Evolutionary conservation across 2,888 invertebrate species (phyloP), one percentile per base, ranked within the genome.

Genomic region (Ypsolopha sequella): DNA sequence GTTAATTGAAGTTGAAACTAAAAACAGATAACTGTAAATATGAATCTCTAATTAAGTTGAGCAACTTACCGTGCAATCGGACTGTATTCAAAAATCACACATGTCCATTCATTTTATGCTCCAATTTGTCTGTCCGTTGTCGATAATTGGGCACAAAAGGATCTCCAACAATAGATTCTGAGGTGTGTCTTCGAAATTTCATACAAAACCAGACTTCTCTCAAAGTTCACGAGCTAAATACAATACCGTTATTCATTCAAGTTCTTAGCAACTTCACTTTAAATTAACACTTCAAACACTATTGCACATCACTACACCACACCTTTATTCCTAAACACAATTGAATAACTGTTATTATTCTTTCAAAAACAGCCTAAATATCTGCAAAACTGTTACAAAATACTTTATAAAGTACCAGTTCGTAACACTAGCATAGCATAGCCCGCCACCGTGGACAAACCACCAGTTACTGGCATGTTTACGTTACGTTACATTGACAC

Each of bases 401-500:
- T 10, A 13, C 8, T 51, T 53, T 33, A 51, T 52, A 47, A 36
- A 35, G 14, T 35, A 14, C 36, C 44, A 46, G 38, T 51, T 41
- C 50, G 49, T 50, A n/a, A n/a, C n/a, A n/a, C n/a, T n/a, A n/a
- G n/a, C n/a, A n/a, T n/a, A 47, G 14, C 56, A 55, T 58, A 58
- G 60, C 71, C 64, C 68, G 56, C 69, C 75, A 65, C 73, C 59
- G 61, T 69, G 70, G 70, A 73, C 73, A 73, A 70, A 24, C 66
- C 65, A 65, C 56, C 63, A 61, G 64, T 70, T 68, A 80, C 78
- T 80, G 73, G 73, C 55, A 55, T 77, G 79, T 79, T 80, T 77
- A 78, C 71, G 65, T 71, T 69, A 70, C 61, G 71, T 71, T 76
- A 68, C 71, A 70, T 71, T 76, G 70, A 67, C 67, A 66, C 58